Percentiles rank a stretch among this genome's conserved stretches.
phyloP scores from a whole-genome alignment of 2,888 invertebrate genomes.

The Drosophila parthenogenetica region DNA sequence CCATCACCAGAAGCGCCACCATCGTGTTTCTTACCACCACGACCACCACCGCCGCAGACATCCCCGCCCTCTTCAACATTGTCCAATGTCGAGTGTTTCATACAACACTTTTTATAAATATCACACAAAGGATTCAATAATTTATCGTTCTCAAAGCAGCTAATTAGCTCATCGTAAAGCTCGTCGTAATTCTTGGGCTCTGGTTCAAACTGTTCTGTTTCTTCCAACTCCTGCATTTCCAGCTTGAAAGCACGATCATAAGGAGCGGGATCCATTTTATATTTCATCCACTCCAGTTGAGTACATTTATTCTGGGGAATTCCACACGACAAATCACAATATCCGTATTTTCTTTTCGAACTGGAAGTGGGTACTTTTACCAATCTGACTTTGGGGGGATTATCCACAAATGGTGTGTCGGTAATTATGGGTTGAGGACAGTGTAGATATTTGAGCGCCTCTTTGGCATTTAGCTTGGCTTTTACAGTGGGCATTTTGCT shows the following conservation, averaged over 20 bases:
- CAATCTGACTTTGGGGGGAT: not conserved
- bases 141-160: constrained; percentile 33
- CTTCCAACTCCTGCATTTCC: not conserved
- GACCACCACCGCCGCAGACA: not conserved
- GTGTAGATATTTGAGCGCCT: not conserved
- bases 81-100: not conserved
- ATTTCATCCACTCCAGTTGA: constrained; percentile 31
- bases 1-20: not conserved
- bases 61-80: not conserved
- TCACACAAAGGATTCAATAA: not conserved
- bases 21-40: not conserved
- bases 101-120: constrained; percentile 40
- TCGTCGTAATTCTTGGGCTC: constrained; percentile 55
- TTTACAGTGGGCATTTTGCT: constrained; percentile 43
- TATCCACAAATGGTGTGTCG: constrained; percentile 9
- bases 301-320: constrained; percentile 44
- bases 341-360: not conserved
- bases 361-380: not conserved
- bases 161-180: constrained; percentile 33
- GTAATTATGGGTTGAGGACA: constrained; percentile 13
- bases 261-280: constrained; percentile 1
- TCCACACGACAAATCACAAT: constrained; percentile 28
- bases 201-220: not conserved
- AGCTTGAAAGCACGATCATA: constrained; percentile 9
- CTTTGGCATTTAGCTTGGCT: constrained; percentile 22